These are phyloP conservation scores for Empis livida DNA, from an alignment of 2,888 invertebrate genomes.

Conservation along the genomic window DNA sequence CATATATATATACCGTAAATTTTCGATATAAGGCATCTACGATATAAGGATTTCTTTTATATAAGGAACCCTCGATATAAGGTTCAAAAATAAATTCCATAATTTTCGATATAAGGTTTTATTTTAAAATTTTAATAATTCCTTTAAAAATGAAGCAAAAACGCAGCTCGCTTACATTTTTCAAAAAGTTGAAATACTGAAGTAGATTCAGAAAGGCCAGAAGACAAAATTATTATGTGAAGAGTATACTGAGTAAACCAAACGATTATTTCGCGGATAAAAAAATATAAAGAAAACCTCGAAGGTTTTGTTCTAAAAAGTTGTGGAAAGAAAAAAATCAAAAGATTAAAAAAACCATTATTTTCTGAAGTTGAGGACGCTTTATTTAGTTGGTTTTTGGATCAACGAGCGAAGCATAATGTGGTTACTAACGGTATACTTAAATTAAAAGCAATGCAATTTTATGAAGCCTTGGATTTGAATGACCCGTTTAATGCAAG, in stretches of 20 bases:
- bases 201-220: background rate
- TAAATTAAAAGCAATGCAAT: background rate
- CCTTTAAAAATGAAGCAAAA: background rate
- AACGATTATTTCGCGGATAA: background rate
- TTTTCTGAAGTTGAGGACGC: background rate
- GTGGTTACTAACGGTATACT: background rate
- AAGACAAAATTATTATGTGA: background rate
- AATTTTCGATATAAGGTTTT: background rate
- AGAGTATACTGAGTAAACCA: background rate
- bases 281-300: background rate
- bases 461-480: background rate
- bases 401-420: background rate
- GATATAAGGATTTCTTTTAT: background rate
- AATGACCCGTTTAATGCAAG: background rate
- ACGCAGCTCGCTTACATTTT: background rate
- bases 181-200: background rate
- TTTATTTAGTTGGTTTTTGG: conserved; percentile 1
- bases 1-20: no score
- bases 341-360: background rate
- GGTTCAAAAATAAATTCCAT: background rate
- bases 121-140: no score
- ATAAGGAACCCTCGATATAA: background rate
- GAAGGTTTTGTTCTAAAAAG: background rate
- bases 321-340: background rate
- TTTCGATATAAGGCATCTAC: background rate